Evolutionary conservation across 1,140 invertebrate genomes (phyloP).

Genomic region (Pollicipes pollicipes): DNA sequence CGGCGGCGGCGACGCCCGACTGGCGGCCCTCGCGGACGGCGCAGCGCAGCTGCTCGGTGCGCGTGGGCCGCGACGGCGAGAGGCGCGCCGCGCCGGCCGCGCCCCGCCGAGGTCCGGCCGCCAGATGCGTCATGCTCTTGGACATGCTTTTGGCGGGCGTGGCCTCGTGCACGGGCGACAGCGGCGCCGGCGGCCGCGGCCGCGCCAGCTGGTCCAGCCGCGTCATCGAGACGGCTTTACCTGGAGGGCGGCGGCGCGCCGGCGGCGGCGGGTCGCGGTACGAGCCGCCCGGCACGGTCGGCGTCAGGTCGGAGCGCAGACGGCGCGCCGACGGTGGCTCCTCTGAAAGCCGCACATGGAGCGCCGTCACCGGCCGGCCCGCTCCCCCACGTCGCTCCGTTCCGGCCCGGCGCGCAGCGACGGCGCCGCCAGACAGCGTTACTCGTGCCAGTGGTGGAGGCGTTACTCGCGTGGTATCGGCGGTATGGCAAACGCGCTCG

Average conservation of each 20-base stretch:
- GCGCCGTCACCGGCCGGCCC: background rate
- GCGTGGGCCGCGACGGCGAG: constrained; percentile 30
- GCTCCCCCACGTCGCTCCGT: too few relatives aligned
- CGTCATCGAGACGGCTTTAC: constrained; percentile 76
- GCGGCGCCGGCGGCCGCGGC: constrained; percentile 36
- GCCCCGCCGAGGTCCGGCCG: constrained; percentile 17
- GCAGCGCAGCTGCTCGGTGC: constrained; percentile 35
- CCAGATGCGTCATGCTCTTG: constrained; percentile 30
- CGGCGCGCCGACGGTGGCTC: constrained; percentile 29
- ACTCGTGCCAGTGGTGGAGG: too few relatives aligned
- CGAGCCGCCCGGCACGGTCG: constrained; percentile 48
- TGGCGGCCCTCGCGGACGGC: constrained; percentile 28
- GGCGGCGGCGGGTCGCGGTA: constrained; percentile 18
- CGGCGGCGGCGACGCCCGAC: too few relatives aligned
- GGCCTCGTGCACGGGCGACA: constrained; percentile 21
- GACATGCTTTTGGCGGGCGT: constrained; percentile 38
- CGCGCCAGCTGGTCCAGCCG: constrained; percentile 65
- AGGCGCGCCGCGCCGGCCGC: constrained; percentile 32
- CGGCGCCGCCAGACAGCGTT: too few relatives aligned
- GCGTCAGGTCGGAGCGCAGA: constrained; percentile 71
- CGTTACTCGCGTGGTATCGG: too few relatives aligned
- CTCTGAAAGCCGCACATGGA: background rate
- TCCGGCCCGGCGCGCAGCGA: too few relatives aligned
- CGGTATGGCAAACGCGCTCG: too few relatives aligned
- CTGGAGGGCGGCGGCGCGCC: constrained; percentile 24